Percentiles rank a stretch among this genome's conserved stretches.
phyloP scores from a whole-genome alignment of 2,797 vertebrate genomes.

The Thamnophis elegans region DNA sequence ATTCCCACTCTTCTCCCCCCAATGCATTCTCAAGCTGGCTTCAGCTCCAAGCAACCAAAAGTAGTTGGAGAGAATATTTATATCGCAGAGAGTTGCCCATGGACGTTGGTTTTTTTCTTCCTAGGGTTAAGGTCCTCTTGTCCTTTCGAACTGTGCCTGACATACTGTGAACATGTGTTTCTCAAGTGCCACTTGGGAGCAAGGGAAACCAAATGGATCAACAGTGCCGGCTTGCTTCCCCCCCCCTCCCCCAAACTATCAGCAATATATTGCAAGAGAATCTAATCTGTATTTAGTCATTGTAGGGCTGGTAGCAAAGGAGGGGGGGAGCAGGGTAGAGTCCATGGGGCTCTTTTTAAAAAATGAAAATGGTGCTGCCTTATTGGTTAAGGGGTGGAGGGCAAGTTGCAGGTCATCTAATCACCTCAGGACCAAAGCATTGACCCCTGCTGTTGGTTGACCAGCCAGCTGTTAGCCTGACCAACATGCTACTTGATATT shows the following conservation, averaged over 20 bases:
- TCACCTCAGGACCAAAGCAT: conserved; percentile 20
- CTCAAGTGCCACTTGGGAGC: not conserved
- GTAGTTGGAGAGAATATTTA: not conserved
- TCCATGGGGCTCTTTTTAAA: not conserved
- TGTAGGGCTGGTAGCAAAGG: not conserved
- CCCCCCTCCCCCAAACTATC: not conserved
- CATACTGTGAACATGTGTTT: conserved; percentile 3
- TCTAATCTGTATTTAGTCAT: not conserved
- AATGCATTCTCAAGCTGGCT: not conserved
- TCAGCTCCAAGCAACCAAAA: conserved; percentile 4
- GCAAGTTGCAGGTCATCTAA: not conserved
- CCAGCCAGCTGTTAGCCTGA: not conserved
- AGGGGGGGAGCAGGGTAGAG: no score
- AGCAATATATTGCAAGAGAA: conserved; percentile 1
- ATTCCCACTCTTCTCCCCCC: not conserved
- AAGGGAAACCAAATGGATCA: not conserved
- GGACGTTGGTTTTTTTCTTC: not conserved
- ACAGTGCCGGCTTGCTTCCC: not conserved
- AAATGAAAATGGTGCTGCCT: not conserved
- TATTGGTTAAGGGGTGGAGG: not conserved
- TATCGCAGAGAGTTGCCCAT: not conserved
- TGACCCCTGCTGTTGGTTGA: not conserved
- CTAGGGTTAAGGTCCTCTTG: not conserved
- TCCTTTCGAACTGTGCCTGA: not conserved
- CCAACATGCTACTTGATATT: not conserved